Evolutionary conservation across 1,140 invertebrate genomes (phyloP).

Genomic region (Phenacoccus solenopsis): DNA sequence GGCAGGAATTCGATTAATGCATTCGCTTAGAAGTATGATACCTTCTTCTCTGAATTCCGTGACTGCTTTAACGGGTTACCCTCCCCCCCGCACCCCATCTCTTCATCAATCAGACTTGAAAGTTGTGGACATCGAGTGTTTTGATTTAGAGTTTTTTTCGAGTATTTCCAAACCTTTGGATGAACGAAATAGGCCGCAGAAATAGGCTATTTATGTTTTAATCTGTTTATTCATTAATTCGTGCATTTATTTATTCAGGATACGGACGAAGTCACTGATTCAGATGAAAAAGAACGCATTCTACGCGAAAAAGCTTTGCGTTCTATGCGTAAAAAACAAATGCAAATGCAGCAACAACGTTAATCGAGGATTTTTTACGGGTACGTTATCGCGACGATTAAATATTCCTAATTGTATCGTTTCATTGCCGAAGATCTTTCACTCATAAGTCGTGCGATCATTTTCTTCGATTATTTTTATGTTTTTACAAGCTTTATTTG

Average conservation of each 20-base stretch:
- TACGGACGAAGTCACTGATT: conserved; percentile 41
- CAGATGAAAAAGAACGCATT: conserved; percentile 73
- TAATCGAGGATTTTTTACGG: not conserved
- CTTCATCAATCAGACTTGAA: too few relatives aligned
- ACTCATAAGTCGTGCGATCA: not conserved
- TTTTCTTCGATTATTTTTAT: not conserved
- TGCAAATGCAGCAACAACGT: not conserved
- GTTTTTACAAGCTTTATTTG: not conserved
- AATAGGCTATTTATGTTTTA: too few relatives aligned
- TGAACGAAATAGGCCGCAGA: too few relatives aligned
- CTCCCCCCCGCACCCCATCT: too few relatives aligned
- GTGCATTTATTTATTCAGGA: conserved; percentile 27
- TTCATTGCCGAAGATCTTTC: not conserved
- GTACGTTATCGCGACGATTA: not conserved
- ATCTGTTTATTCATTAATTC: too few relatives aligned
- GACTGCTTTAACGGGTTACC: too few relatives aligned
- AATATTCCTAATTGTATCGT: not conserved
- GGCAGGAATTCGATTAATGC: too few relatives aligned
- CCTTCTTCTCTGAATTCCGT: too few relatives aligned
- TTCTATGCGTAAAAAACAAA: conserved; percentile 45
- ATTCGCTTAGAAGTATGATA: too few relatives aligned
- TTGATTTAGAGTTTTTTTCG: too few relatives aligned
- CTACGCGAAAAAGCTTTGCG: conserved; percentile 72
- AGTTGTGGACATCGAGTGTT: too few relatives aligned
- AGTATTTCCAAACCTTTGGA: too few relatives aligned